Percentiles rank a stretch among this genome's conserved stretches.
phyloP scores from a whole-genome alignment of 2,888 invertebrate genomes.

The Callyntrura guangdongensis region DNA sequence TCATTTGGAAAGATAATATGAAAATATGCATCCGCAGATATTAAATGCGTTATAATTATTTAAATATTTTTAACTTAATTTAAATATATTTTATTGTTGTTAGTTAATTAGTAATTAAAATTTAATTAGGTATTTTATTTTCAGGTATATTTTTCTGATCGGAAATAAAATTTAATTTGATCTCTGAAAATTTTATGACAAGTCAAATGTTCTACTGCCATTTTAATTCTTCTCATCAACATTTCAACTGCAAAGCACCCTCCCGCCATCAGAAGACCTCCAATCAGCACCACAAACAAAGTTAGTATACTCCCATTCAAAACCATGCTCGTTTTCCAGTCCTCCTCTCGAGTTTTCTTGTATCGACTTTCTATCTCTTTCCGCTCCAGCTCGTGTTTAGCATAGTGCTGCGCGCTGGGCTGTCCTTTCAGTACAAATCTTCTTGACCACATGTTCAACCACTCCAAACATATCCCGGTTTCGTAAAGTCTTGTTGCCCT shows the following conservation, averaged over 20 bases:
- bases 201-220: too few species aligned
- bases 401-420: neutral
- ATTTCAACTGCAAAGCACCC: neutral
- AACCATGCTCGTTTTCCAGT: neutral
- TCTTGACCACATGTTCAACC: neutral
- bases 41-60: too few species aligned
- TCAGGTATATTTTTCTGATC: too few species aligned
- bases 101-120: too few species aligned
- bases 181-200: too few species aligned
- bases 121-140: too few species aligned
- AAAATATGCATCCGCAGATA: too few species aligned
- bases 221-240: too few species aligned
- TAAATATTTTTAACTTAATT: too few species aligned
- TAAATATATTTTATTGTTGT: too few species aligned
- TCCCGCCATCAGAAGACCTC: neutral
- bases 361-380: neutral
- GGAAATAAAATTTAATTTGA: too few species aligned
- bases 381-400: neutral
- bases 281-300: neutral
- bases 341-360: neutral
- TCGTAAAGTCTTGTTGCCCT: neutral
- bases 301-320: conserved; percentile 23
- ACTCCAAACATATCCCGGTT: neutral
- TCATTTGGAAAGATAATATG: too few species aligned
- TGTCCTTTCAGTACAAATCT: neutral